Evolutionary conservation across 1,140 invertebrate species (phyloP).

Genomic region (Saccostrea cuccullata): DNA sequence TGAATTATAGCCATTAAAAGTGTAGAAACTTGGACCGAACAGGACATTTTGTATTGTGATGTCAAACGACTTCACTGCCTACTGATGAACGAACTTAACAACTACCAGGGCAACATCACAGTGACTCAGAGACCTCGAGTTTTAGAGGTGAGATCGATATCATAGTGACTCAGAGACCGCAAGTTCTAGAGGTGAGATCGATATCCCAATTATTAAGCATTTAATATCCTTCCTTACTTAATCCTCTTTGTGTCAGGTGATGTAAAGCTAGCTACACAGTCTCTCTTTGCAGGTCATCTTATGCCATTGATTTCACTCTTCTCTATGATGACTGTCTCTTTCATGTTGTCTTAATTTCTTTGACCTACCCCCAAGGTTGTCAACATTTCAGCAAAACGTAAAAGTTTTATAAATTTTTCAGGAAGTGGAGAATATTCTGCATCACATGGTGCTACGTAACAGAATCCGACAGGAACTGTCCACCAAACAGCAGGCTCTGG

Average conservation of each 20-base stretch:
- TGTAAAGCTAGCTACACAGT: too few relatives aligned
- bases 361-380: too few relatives aligned
- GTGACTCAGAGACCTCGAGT: constrained; percentile 72
- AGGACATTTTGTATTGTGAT: constrained; percentile 70
- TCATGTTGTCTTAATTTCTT: too few relatives aligned
- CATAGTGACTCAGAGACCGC: too few relatives aligned
- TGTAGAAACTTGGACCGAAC: constrained; percentile 65
- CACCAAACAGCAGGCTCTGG: constrained; percentile 86
- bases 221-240: too few relatives aligned
- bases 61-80: constrained; percentile 68
- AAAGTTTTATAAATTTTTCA: constrained; percentile 33
- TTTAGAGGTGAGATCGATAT: constrained; percentile 73
- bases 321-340: too few relatives aligned
- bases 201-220: too few relatives aligned
- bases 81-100: constrained; percentile 74
- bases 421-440: constrained; percentile 83
- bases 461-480: constrained; percentile 84
- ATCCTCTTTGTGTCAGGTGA: too few relatives aligned
- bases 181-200: too few relatives aligned
- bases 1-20: constrained; percentile 77
- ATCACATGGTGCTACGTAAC: constrained; percentile 87
- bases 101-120: constrained; percentile 71
- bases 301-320: too few relatives aligned
- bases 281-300: too few relatives aligned
- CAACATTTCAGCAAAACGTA: too few relatives aligned